Conservation (phyloP, 2,113 vertebrate species). For the Zosterops hypoxanthus region DNA sequence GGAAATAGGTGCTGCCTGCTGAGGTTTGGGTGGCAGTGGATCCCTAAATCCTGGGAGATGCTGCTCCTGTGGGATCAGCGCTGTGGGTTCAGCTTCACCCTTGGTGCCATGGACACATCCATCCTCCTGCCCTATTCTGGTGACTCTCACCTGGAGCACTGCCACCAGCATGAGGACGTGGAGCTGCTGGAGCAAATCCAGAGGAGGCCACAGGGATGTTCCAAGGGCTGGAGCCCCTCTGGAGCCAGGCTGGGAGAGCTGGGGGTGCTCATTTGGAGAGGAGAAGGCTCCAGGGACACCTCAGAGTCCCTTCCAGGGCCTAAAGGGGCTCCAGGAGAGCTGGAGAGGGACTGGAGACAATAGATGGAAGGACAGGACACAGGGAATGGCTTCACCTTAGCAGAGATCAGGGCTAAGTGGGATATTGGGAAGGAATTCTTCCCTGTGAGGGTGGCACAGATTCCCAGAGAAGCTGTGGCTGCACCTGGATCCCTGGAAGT, state of each 20-base stretch:
- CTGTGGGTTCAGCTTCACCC: not conserved
- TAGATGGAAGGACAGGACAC: not conserved
- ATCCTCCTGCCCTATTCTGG: not conserved
- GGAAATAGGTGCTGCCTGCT: not conserved
- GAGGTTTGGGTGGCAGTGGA: not conserved
- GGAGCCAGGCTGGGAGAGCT: not conserved
- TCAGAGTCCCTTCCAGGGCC: not conserved
- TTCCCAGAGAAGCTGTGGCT: not conserved
- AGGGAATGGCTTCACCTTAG: not conserved
- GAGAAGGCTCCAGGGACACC: rapidly evolving
- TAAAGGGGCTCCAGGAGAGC: not conserved
- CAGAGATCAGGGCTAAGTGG: rapidly evolving
- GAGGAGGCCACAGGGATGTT: not conserved
- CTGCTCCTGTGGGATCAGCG: not conserved
- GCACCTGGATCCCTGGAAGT: not conserved
- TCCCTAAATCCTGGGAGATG: not conserved
- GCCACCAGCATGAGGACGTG: not conserved
- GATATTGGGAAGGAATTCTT: not conserved
- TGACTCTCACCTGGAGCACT: not conserved
- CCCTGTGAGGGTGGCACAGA: rapidly evolving
- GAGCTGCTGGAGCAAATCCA: not conserved
- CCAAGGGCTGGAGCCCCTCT: not conserved
- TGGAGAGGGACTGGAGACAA: not conserved
- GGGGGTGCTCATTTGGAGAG: not conserved
- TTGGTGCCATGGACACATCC: rapidly evolving